A percentile compares a stretch with the other conserved stretches of the same genome.
These are phyloP conservation scores for Oncorhynchus clarkii DNA, from an alignment of 2,113 vertebrate genomes.

Conservation along the genomic window DNA sequence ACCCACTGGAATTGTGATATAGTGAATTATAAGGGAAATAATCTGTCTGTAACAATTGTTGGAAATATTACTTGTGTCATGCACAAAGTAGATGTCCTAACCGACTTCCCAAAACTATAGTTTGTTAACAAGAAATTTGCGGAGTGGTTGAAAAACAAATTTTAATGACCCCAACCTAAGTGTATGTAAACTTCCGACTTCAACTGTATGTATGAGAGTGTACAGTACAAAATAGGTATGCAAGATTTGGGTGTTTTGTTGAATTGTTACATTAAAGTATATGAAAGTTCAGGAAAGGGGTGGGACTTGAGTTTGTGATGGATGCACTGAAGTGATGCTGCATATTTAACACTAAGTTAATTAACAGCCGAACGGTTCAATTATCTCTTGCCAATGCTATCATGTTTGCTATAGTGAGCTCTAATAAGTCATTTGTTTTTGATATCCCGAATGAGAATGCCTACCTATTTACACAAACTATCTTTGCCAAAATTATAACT, in stretches of 20 bases:
- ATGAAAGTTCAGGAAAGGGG: not conserved
- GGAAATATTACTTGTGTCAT: too few species aligned
- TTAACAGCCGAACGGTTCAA: constrained; percentile 17
- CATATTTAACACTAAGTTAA: constrained; percentile 36
- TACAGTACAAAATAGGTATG: not conserved
- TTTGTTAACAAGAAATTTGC: too few species aligned
- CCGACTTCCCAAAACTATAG: too few species aligned
- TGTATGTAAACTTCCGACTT: too few species aligned
- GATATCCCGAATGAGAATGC: constrained; percentile 48
- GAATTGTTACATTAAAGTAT: not conserved
- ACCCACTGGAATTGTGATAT: too few species aligned
- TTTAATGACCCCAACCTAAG: too few species aligned
- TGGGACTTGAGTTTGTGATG: not conserved
- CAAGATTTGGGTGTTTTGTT: not conserved
- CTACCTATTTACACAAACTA: constrained; percentile 39
- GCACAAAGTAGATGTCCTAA: too few species aligned
- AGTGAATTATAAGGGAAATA: too few species aligned
- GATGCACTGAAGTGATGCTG: constrained; percentile 30
- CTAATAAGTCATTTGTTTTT: constrained; percentile 49
- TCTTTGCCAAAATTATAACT: constrained; percentile 61
- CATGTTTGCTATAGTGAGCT: constrained; percentile 41
- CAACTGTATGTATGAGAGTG: not conserved
- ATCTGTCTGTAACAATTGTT: too few species aligned
- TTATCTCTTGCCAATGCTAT: constrained; percentile 39
- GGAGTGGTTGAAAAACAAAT: too few species aligned